phyloP scores from a whole-genome alignment of 2,888 invertebrate genomes.

The Sminthurides aquaticus region DNA sequence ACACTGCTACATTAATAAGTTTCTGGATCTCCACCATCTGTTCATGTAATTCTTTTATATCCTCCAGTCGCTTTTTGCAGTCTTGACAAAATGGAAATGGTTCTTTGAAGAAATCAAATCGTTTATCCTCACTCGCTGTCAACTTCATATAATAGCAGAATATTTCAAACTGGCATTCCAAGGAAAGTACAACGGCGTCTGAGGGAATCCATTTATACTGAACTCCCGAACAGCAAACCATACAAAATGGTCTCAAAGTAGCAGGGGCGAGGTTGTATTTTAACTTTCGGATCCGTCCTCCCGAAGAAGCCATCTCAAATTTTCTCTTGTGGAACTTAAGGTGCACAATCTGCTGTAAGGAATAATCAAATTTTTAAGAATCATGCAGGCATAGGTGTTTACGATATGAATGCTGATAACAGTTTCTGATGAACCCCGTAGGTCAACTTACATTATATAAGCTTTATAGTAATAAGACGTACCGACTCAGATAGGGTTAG shows the following conservation, averaged over 20 bases:
- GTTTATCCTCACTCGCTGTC: neutral
- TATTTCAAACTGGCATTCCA: neutral
- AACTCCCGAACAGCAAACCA: neutral
- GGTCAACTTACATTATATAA: no score
- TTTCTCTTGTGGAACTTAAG: no score
- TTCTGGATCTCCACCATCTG: neutral
- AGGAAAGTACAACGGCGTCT: neutral
- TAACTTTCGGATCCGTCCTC: no score
- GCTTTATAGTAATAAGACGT: no score
- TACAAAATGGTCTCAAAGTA: neutral
- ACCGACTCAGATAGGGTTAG: no score
- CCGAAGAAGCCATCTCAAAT: no score
- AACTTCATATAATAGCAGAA: neutral
- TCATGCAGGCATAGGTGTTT: no score
- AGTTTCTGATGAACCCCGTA: no score
- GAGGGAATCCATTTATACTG: neutral
- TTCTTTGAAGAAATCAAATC: neutral
- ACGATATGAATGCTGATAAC: no score
- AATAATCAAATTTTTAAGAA: no score
- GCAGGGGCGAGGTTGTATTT: no score
- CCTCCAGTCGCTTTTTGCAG: neutral
- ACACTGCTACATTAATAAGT: neutral
- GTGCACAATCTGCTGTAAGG: no score
- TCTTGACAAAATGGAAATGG: constrained; percentile 5
- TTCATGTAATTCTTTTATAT: constrained; percentile 1